A percentile compares a stretch with the other conserved stretches of the same genome.
Evolutionary conservation across 2,113 vertebrate genomes (phyloP).

Genomic region (Cryptomyrus ogoouensis): DNA sequence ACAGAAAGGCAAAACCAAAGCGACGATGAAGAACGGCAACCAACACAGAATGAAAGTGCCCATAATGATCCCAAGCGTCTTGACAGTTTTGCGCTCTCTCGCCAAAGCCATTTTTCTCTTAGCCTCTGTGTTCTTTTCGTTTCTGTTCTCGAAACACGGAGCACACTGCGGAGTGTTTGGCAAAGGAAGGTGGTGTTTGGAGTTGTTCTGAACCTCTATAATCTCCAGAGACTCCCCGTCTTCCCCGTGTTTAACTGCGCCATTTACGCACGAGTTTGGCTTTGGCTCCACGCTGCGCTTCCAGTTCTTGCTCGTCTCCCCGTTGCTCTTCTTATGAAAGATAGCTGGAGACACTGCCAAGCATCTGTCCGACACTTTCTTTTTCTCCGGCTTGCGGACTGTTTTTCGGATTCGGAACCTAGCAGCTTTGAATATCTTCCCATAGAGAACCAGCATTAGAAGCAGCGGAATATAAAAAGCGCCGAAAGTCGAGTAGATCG

Average conservation of each 20-base stretch:
- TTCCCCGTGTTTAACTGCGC: constrained; percentile 68
- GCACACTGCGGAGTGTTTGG: constrained; percentile 46
- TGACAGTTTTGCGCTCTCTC: constrained; percentile 73
- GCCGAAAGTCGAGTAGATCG: constrained; percentile 96
- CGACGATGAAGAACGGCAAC: constrained; percentile 78
- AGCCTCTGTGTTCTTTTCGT: constrained; percentile 62
- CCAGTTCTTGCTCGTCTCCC: constrained; percentile 64
- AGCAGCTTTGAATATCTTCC: constrained; percentile 88
- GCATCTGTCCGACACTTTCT: constrained; percentile 60
- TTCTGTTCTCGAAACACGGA: constrained; percentile 50
- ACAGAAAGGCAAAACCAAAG: constrained; percentile 72
- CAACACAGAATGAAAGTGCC: constrained; percentile 78
- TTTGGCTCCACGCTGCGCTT: constrained; percentile 60
- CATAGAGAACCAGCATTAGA: constrained; percentile 93
- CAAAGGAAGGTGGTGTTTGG: constrained; percentile 63
- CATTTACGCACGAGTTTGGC: constrained; percentile 66
- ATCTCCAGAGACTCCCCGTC: constrained; percentile 75
- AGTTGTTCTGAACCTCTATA: constrained; percentile 74
- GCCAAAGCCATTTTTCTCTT: constrained; percentile 73
- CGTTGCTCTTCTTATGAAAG: constrained; percentile 65
- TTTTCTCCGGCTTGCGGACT: constrained; percentile 76
- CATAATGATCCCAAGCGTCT: constrained; percentile 78
- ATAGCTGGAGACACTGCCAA: constrained; percentile 59
- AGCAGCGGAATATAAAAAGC: constrained; percentile 95
- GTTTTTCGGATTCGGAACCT: constrained; percentile 92